Conservation (phyloP, 2,113 vertebrate species). For the Coptodon rendalli region DNA sequence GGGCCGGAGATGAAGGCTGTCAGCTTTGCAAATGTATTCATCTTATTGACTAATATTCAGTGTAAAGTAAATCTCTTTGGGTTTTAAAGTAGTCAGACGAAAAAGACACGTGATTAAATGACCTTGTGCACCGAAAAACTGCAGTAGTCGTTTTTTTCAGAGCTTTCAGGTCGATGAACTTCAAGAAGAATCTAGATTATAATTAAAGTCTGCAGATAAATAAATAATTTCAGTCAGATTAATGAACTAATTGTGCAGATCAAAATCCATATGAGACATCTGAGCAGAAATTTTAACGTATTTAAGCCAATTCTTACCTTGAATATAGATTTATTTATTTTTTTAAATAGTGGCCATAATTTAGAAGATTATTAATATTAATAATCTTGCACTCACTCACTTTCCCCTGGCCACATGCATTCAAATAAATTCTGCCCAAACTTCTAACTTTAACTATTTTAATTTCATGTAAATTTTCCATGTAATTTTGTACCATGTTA, state of each 20-base stretch:
- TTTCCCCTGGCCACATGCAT: background rate
- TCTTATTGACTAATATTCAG: background rate
- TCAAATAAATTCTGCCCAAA: background rate
- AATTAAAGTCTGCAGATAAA: background rate
- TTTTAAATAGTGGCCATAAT: background rate
- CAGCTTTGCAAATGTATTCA: background rate
- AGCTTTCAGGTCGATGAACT: background rate
- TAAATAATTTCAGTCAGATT: background rate
- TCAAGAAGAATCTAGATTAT: background rate
- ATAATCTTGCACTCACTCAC: background rate
- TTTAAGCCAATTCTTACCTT: background rate
- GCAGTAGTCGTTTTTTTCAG: background rate
- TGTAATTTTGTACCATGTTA: background rate
- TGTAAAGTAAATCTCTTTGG: background rate
- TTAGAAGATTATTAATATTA: background rate
- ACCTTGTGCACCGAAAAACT: background rate
- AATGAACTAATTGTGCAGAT: background rate
- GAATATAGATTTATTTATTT: background rate
- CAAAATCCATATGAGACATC: background rate
- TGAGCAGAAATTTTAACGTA: background rate
- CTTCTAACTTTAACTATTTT: background rate
- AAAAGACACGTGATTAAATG: background rate
- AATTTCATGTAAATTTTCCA: background rate
- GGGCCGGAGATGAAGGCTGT: background rate
- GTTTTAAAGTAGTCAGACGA: background rate